These are phyloP conservation scores for Leptosomus discolor DNA, from an alignment of 2,113 vertebrate genomes.

Conservation along the genomic window DNA sequence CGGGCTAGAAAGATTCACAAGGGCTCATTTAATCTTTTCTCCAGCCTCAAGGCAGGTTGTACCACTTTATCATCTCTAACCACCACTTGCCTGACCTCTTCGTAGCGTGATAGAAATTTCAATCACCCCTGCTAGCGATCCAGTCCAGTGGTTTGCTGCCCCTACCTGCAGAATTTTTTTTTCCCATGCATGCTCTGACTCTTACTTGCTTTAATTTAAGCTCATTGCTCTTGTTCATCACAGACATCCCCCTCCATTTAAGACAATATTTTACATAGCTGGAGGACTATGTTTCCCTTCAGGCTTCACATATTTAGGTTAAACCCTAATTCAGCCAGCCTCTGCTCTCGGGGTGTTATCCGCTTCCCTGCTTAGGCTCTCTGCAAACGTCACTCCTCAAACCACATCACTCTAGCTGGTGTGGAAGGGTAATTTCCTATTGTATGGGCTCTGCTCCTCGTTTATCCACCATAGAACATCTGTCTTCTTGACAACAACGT, in stretches of 20 bases:
- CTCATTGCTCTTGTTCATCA: background rate
- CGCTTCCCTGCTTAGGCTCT: background rate
- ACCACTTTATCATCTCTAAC: background rate
- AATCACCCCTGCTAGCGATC: background rate
- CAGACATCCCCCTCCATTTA: background rate
- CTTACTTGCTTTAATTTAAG: background rate
- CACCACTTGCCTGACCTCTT: background rate
- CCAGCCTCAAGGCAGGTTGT: conserved; percentile 7
- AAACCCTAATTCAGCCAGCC: background rate
- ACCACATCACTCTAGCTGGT: background rate
- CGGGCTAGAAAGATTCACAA: background rate
- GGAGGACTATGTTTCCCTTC: background rate
- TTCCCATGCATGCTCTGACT: background rate
- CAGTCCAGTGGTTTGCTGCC: background rate
- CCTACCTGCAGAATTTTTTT: background rate
- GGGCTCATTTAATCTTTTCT: conserved; percentile 22
- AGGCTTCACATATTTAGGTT: background rate
- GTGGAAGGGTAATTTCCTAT: background rate
- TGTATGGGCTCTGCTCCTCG: background rate
- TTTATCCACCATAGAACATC: background rate
- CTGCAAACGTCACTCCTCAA: background rate
- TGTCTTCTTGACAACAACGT: background rate
- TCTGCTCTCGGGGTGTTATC: background rate
- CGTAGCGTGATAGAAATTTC: background rate
- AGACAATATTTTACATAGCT: background rate